Base-by-base conservation (phyloP, 2,888 invertebrate genomes). In the Helleia helle region DNA sequence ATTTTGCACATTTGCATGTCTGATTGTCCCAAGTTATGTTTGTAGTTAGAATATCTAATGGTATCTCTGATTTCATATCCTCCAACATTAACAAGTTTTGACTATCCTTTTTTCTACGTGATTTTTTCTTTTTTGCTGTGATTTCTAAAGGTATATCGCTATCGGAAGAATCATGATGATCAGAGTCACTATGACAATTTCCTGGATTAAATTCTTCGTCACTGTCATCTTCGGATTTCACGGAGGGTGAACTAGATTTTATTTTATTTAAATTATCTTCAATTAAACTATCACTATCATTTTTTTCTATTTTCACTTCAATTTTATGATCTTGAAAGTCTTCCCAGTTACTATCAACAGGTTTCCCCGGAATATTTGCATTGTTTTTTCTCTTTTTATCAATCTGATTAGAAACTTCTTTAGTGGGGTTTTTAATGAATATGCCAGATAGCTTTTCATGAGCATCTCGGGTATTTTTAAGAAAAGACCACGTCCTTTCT, bases 401-500 rank as follows among this genome's bases (percentile, higher is more conserved):
- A 0, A 41, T 38, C 22, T 54, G 49, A 1, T 46, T 46, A 2
- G 50, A 51, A 1, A 36, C 40, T 48, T 64, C 58, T 27, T 62
- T n/a, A 11, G 12, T 58, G 0, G 43, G 12, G 11, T 40, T 48
- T 27, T 39, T 42, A 4, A 42, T 58, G 66, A 50, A 83, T 46
- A 58, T 66, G 1, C 50, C 44, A 2, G 54, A 40, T 36, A 84
- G 54, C 62, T 76, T 83, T 0, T 52, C 49, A 46, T 84, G 84
- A 2, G 84, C 83, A 1, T 55, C 48, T 8, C 80, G 62, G 0
- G 77, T 72, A 13, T 66, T 71, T 44, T 76, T 68, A 6, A 84
- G 51, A 46, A 84, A 84, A 5, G 58, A 48, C 73, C 77, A 84
- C 1, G 83, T 80, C 46, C 75, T 71, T 54, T 83, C 81, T 41